phyloP scores from a whole-genome alignment of 1,140 invertebrate genomes.

The Trichoplusia ni region DNA sequence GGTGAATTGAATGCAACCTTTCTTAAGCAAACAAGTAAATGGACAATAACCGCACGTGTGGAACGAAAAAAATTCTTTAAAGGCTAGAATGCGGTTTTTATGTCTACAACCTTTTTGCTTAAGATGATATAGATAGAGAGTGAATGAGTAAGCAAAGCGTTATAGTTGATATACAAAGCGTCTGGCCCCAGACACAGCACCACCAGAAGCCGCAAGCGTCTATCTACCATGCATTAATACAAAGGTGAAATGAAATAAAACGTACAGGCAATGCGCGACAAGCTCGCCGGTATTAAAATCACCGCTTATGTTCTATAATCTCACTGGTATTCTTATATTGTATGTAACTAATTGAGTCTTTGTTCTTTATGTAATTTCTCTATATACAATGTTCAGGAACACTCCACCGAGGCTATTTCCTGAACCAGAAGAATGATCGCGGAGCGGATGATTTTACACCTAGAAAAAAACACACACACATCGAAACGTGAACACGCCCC shows the following conservation, averaged over 20 bases:
- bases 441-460: conserved; percentile 80
- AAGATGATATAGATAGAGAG: background rate
- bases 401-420: conserved; percentile 74
- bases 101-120: background rate
- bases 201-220: conserved; percentile 1
- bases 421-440: conserved; percentile 81
- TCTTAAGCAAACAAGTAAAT: background rate
- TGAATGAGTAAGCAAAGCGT: conserved; percentile 19
- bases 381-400: conserved; percentile 79
- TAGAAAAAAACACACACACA: conserved; percentile 77
- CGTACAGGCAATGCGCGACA: conserved; percentile 74
- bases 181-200: background rate
- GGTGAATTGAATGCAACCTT: background rate
- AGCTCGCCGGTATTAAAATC: conserved; percentile 76
- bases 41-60: background rate
- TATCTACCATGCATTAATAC: conserved; percentile 26
- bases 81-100: too few species aligned
- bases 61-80: too few species aligned
- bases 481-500: conserved; percentile 56
- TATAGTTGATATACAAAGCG: background rate
- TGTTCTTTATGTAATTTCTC: conserved; percentile 74
- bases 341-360: conserved; percentile 80
- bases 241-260: conserved; percentile 64
- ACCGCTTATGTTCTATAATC: conserved; percentile 78
- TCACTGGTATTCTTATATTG: conserved; percentile 77